Evolutionary conservation across 2,888 invertebrate species (phyloP), one percentile per base, ranked within the genome.

Genomic region (Notodonta dromedarius): DNA sequence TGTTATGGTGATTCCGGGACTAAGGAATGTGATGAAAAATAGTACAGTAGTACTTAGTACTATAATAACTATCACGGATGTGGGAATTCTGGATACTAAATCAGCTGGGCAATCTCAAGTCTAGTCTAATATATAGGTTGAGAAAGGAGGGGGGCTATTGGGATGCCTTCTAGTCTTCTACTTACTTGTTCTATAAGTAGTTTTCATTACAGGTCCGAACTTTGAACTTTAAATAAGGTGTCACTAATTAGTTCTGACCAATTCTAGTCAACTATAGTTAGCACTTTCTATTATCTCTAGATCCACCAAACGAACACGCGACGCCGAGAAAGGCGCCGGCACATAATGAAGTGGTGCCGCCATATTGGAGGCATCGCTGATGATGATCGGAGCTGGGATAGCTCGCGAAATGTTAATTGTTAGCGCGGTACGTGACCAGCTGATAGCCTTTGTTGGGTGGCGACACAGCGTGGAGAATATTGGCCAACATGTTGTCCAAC

Each of bases 391-490:
- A 48, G 56, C 12, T 11, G 54, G 16, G 46, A 57, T 73, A 52
- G 14, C 61, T 62, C 69, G 69, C 56, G 63, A 70, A 73, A 76
- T 77, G 75, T 77, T 78, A 78, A 77, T 77, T 77, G 76, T 78
- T 65, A 63, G 63, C 60, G 59, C 66, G 65, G 57, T 69, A 70
- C 78, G 72, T 72, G 78, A 65, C 65, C 70, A 60, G 56, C 50
- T 40, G 70, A 77, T 75, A 76, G 74, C 76, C 71, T 77, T 72
- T 67, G 60, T 50, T 35, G 11, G 9, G 6, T 4, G 8, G 24
- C 16, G 12, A 74, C 66, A 69, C 3, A 74, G 60, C 24, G 65
- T 5, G 12, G 6, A 1, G 12, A 0, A 8, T 13, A 16, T 56
- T 24, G 13, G 11, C 14, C 4, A 56, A 44, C 56, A 4, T 32